Evolutionary conservation across 2,888 invertebrate genomes (phyloP).

Genomic region (Ophion obscuratus): DNA sequence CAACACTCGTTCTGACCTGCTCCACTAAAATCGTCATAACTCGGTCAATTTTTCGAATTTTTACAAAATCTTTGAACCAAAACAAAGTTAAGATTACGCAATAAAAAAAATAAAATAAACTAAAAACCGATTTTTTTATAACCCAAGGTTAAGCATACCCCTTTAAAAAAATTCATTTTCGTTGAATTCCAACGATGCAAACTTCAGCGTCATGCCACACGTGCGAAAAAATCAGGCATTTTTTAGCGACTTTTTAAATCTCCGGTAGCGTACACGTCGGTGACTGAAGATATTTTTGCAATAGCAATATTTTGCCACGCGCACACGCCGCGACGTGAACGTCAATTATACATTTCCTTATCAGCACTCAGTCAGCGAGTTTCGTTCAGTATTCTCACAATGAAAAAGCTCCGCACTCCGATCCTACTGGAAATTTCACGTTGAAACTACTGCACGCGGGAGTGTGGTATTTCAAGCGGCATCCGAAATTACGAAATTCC

Average conservation of each 20-base stretch:
- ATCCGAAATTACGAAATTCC: neutral
- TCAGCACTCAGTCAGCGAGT: constrained; percentile 26
- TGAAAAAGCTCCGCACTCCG: constrained; percentile 12
- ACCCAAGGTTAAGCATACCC: too few species aligned
- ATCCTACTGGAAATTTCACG: neutral
- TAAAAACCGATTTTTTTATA: too few species aligned
- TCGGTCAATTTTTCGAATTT: too few species aligned
- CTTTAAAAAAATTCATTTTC: too few species aligned
- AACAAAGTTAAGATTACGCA: too few species aligned
- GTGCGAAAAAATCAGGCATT: neutral
- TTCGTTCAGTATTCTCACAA: constrained; percentile 22
- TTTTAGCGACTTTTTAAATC: neutral
- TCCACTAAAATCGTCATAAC: too few species aligned
- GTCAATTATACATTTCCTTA: constrained; percentile 32
- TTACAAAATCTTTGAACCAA: too few species aligned
- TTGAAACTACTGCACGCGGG: neutral
- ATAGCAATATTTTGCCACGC: constrained; percentile 16
- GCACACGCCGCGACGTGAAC: constrained; percentile 10
- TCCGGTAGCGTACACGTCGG: neutral
- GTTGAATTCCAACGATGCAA: too few species aligned
- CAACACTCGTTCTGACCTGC: too few species aligned
- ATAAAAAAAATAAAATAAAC: too few species aligned
- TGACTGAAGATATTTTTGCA: neutral
- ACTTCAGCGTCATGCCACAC: neutral
- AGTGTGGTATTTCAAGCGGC: neutral